phyloP scores from a whole-genome alignment of 2,888 invertebrate genomes.

The Pocota personata region DNA sequence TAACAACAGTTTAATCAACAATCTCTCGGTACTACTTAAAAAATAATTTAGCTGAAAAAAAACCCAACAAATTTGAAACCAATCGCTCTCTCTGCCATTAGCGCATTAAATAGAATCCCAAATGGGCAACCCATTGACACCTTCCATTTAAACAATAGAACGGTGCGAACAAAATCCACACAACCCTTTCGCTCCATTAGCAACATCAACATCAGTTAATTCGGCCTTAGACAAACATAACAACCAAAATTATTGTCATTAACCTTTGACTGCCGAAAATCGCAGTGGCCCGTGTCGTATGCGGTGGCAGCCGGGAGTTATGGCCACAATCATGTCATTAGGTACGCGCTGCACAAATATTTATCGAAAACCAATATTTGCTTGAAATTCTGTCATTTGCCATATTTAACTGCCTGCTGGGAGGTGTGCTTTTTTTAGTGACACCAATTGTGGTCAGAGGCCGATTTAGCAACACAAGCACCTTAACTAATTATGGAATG shows the following conservation, averaged over 20 bases:
- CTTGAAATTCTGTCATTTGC: constrained; percentile 17
- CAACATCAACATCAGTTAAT: constrained; percentile 65
- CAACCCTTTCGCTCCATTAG: constrained; percentile 69
- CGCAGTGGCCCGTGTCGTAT: neutral
- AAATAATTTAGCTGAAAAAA: constrained; percentile 14
- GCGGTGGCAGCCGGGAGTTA: constrained; percentile 30
- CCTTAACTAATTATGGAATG: constrained; percentile 9
- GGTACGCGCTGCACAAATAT: constrained; percentile 28
- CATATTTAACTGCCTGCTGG: neutral
- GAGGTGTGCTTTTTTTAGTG: neutral
- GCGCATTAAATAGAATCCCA: constrained; percentile 18
- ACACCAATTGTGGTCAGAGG: neutral
- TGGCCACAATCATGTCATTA: constrained; percentile 52
- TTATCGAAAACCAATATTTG: constrained; percentile 34
- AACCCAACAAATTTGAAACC: constrained; percentile 16
- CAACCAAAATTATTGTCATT: constrained; percentile 56
- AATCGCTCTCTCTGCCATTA: constrained; percentile 9
- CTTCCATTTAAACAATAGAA: constrained; percentile 2
- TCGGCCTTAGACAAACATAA: constrained; percentile 64
- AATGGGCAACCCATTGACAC: constrained; percentile 48
- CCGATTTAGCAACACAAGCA: constrained; percentile 24
- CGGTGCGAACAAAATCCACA: constrained; percentile 14
- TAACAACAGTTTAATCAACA: too few relatives aligned
- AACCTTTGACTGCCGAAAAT: constrained; percentile 37
- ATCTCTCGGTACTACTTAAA: too few relatives aligned